Evolutionary conservation across 1,140 invertebrate species (phyloP).

Genomic region (Tetramorium alpestre): DNA sequence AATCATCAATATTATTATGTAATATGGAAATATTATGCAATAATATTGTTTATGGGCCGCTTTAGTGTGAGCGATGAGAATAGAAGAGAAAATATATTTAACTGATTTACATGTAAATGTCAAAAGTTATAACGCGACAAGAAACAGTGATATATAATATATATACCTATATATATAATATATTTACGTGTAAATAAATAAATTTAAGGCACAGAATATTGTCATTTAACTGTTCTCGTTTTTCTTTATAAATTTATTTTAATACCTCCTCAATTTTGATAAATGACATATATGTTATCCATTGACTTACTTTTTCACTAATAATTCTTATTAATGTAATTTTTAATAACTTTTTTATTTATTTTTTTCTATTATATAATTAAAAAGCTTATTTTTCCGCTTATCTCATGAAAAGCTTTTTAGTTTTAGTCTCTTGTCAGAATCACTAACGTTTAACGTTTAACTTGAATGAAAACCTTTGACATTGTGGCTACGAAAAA

Average conservation of each 20-base stretch:
- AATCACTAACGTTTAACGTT: not conserved
- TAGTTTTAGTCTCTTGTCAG: not conserved
- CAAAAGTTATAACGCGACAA: slow-evolving; percentile 81
- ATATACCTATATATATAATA: slow-evolving; percentile 77
- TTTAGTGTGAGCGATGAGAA: slow-evolving; percentile 25
- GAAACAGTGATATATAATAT: slow-evolving; percentile 81
- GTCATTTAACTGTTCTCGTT: slow-evolving; percentile 1
- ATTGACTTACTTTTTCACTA: not conserved
- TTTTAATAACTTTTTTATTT: not conserved
- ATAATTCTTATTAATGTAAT: slow-evolving; percentile 2
- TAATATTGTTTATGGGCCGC: not conserved
- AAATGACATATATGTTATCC: not conserved
- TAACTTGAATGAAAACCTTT: not conserved
- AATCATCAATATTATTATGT: not conserved
- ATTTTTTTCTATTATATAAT: not conserved
- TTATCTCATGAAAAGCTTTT: not conserved
- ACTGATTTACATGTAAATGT: slow-evolving; percentile 80
- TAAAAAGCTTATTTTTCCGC: not conserved
- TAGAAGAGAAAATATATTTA: slow-evolving; percentile 37
- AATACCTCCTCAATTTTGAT: not conserved
- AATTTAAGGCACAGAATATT: slow-evolving; percentile 75
- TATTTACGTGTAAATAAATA: slow-evolving; percentile 85
- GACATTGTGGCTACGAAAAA: not conserved
- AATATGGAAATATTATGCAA: not conserved
- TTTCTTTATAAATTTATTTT: not conserved